A percentile compares a stretch with the other conserved stretches of the same genome.
These are phyloP conservation scores for Ceratitis capitata DNA, from an alignment of 1,140 invertebrate species.

Conservation along the genomic window DNA sequence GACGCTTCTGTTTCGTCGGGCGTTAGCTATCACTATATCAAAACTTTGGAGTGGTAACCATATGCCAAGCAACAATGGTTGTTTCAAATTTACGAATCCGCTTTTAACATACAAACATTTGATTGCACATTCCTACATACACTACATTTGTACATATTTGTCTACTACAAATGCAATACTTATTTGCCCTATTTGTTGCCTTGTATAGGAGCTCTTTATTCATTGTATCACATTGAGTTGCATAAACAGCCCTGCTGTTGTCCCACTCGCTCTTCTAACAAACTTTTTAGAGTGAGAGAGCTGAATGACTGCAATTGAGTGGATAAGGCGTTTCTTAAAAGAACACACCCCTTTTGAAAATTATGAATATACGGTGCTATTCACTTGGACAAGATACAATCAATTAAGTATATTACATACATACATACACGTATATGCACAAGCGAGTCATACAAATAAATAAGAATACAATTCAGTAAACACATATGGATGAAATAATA, in stretches of 20 bases:
- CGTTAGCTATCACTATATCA: not conserved
- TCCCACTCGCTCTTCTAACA: not conserved
- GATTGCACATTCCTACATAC: no score
- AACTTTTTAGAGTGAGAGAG: not conserved
- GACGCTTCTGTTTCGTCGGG: not conserved
- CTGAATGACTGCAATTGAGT: not conserved
- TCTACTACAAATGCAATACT: not conserved
- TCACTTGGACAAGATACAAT: slow-evolving; percentile 21
- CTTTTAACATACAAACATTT: not conserved
- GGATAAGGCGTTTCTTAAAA: slow-evolving; percentile 47
- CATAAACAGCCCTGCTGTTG: not conserved
- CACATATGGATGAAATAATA: not conserved
- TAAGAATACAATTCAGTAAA: not conserved
- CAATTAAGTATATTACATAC: slow-evolving; percentile 5
- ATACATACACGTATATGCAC: not conserved
- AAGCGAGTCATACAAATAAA: not conserved
- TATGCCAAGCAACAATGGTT: not conserved
- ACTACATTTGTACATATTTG: no score
- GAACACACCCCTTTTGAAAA: slow-evolving; percentile 57
- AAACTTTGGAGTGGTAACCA: slow-evolving; percentile 23
- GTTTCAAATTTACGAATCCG: not conserved
- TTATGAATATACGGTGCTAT: slow-evolving; percentile 45
- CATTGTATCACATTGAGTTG: not conserved
- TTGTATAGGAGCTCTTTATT: not conserved
- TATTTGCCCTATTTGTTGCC: not conserved